Evolutionary conservation across 2,113 vertebrate genomes (phyloP), one percentile per base, ranked within the genome.

Genomic region (Rhinoderma darwinii): DNA sequence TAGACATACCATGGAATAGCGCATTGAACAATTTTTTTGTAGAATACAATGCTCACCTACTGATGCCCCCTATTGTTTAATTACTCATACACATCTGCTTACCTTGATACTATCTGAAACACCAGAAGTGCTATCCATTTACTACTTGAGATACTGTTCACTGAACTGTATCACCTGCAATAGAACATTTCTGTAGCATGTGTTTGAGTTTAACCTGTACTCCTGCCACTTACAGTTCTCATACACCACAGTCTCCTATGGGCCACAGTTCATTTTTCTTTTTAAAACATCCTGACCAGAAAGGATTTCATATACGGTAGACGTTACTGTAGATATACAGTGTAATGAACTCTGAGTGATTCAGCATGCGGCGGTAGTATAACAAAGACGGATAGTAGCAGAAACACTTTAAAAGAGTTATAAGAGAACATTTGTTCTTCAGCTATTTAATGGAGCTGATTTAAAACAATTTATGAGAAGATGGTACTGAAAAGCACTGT

Each of bases 391-490:
- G 75, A 32, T 20, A 17, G 27, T 1, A 51, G 44, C 14, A 51
- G 27, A 77, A 32, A 51, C 14, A 47, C 44, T 77, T 51, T 30
- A 51, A 15, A 51, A 51, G 44, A 50, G 15, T 50, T 77, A 77
- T 77, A 51, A 51, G 44, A 73, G 70, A 41, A 39, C 75, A 30
- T 77, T 32, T 77, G n/a, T 77, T 77, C 75, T 32, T 77, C 0
- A 1, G 30, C 44, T 77, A 35, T 32, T 77, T 77, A 77, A 47
- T 77, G 75, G 75, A 32, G 27, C 75, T 50, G 75, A 76, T 75
- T 75, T 75, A 44, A 27, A 22, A 30, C 43, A 77, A 77, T 77
- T 77, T 50, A 51, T 35, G 75, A 77, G 75, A 1, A 51, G 44
- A 73, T 39, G 75, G 27, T 51, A 77, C 44, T 18, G 18, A 51